Evolutionary conservation across 2,888 invertebrate genomes (phyloP), one percentile per base, ranked within the genome.

Genomic region (Drosophila fungiperda): DNA sequence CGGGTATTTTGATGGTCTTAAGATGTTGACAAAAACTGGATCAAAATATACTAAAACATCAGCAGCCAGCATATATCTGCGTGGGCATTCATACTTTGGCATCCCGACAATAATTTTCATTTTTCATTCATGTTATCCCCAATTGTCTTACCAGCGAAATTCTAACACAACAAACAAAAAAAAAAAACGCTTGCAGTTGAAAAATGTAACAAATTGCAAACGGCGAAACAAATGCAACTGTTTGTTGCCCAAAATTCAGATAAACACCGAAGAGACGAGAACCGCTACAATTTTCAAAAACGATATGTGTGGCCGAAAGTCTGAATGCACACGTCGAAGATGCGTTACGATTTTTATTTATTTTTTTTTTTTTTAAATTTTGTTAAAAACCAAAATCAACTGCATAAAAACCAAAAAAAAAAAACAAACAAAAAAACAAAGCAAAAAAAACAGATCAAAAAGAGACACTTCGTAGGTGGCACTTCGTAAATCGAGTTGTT

Each of bases 181-280:
- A 36, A 36, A 36, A n/a, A 35, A 60, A 6, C 20, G 33, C 23
- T 40, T 36, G 33, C 20, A 58, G 38, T 26, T 57, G 40, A 40
- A 29, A 42, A 57, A 20, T 40, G 23, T 49, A 59, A 26, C 17
- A 42, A 57, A 48, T 50, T 38, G 35, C 29, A 49, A 61, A 26
- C 45, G 45, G 45, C 50, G 20, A 32, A 38, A 35, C 35, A 59
- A 38, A 68, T 54, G 60, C 59, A 69, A 58, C 69, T 40, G 69
- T 54, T 59, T 33, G 17, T 29, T 42, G 49, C 11, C 55, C 20
- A 68, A 40, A 20, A 8, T 38, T 29, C 15, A 7, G 33, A 35
- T 49, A 64, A 36, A 57, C 63, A 48, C 42, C 35, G 32, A 20
- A 17, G n/a, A 58, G 9, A 15, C 29, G 33, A 33, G 23, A 11